phyloP scores from a whole-genome alignment of 2,797 vertebrate species.

The Bradypus variegatus region DNA sequence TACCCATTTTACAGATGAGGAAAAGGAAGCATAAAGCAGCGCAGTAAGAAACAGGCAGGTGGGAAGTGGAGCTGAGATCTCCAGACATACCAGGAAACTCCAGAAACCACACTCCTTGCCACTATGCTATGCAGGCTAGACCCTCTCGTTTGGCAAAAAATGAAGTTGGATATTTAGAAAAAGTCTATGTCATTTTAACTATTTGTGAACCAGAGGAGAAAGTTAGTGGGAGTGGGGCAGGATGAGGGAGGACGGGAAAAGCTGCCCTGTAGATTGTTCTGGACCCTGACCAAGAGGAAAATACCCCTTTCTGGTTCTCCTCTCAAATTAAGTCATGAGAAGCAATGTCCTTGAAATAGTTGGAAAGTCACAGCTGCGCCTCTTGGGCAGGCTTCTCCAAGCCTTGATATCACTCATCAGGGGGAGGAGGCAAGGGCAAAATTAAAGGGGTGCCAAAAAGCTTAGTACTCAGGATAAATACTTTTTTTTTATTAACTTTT shows the following conservation, averaged over 20 bases:
- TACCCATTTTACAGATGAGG: background rate
- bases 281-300: background rate
- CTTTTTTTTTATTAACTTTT: background rate
- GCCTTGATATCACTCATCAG: background rate
- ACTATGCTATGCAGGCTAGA: background rate
- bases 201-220: background rate
- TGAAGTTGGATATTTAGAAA: background rate
- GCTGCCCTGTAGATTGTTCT: background rate
- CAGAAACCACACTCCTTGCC: background rate
- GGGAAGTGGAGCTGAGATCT: background rate
- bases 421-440: background rate
- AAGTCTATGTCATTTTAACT: background rate
- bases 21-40: background rate
- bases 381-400: background rate
- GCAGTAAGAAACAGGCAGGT: background rate
- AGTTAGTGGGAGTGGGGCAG: background rate
- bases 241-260: background rate
- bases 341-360: background rate
- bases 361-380: background rate
- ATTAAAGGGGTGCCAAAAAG: background rate
- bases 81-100: background rate
- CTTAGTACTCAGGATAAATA: background rate
- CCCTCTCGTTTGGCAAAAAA: background rate
- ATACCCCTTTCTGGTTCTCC: background rate
- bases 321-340: background rate